Evolutionary conservation across 1,140 invertebrate species (phyloP), one percentile per base, ranked within the genome.

Genomic region (Sinella curviseta): DNA sequence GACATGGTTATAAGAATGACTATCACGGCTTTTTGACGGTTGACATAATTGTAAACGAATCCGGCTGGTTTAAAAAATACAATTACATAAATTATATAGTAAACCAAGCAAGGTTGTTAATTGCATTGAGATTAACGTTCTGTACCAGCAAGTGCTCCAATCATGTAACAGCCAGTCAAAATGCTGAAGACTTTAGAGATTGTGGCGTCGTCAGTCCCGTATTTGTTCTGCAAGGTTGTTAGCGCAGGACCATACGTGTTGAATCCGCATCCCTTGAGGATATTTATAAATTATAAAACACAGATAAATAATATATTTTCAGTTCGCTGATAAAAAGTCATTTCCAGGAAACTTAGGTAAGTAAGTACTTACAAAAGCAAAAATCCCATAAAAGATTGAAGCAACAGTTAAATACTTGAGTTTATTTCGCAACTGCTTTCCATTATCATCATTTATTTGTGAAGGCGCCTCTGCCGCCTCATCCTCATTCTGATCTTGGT

Each of bases 11-110:
- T 12, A 1, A 80, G 24, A 26, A 77, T 54, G 1, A 26, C 75
- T 1, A 76, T 36, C 28, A 80, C 39, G 3, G 65, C 35, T 1
- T 67, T 24, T 48, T 77, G 78, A 24, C 78, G 55, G 31, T 70
- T 80, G 2, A 54, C 74, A 75, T 48, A 26, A 20, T 75, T 48
- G n/a, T 8, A 48, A 26, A 36, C 28, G 74, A 48, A 8, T n/a
- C 34, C 39, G 1, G 14, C 35, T 75, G n/a, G 17, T 2, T 1
- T 48, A 26, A n/a, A 36, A 75, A 31, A 8, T 1, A 75, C 12
- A 54, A 17, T 4, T 4, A 31, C 24, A 8, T 31, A 75, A 75
- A 26, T 48, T 17, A 8, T 26, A 26, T 26, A 74, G 12, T 12
- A 33, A 31, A 2, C 70, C 17, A 31, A n/a, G n/a, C n/a, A 67